Conservation (phyloP, 2,113 vertebrate species). For the Eleginops maclovinus region DNA sequence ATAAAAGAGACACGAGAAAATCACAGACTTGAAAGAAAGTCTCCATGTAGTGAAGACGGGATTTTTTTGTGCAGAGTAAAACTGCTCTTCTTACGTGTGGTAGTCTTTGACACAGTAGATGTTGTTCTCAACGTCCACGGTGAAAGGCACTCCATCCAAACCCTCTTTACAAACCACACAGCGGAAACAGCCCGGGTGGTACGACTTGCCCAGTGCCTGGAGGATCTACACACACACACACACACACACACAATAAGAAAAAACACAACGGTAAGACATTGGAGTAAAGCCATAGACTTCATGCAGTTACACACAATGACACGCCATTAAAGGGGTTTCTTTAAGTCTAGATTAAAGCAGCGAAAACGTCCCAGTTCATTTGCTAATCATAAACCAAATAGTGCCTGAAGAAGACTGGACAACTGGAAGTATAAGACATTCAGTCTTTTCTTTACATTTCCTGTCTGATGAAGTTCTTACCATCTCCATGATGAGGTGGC, state of each 20-base stretch:
- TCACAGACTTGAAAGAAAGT: no score
- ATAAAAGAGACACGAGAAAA: slow-evolving; percentile 33
- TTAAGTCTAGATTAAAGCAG: not conserved
- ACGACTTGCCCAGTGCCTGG: slow-evolving; percentile 97
- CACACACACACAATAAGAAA: not conserved
- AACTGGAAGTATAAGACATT: not conserved
- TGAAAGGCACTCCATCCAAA: slow-evolving; percentile 97
- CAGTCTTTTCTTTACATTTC: not conserved
- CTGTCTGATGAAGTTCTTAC: slow-evolving; percentile 81
- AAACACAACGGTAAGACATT: slow-evolving; percentile 1
- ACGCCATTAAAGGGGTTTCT: not conserved
- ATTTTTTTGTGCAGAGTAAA: not conserved
- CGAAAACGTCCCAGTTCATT: not conserved
- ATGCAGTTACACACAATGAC: not conserved
- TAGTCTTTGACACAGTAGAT: slow-evolving; percentile 99
- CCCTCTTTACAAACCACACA: slow-evolving; percentile 97
- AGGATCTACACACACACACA: slow-evolving; percentile 88
- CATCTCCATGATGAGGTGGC: slow-evolving; percentile 99
- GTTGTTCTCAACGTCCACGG: slow-evolving; percentile 96
- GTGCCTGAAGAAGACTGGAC: not conserved
- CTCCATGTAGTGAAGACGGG: no score
- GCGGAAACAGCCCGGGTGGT: slow-evolving; percentile 98
- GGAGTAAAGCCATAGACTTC: slow-evolving; percentile 9
- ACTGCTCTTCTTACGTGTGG: slow-evolving; percentile 90
- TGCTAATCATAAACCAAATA: not conserved